Conservation (phyloP, 2,888 invertebrate species). For the Hypomecis punctinalis region DNA sequence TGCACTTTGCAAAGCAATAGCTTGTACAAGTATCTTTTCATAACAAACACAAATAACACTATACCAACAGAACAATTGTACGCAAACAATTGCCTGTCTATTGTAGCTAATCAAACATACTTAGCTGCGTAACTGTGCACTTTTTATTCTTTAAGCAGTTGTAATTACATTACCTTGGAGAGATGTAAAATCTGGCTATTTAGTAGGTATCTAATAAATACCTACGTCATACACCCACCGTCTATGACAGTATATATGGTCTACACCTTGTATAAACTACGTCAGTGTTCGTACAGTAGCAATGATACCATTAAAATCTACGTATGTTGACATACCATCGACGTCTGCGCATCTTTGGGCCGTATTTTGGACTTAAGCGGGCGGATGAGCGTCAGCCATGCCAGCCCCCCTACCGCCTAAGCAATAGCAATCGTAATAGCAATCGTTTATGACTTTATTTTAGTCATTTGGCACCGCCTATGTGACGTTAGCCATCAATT, state of each 20-base stretch:
- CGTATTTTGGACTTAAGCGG: neutral
- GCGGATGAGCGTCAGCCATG: neutral
- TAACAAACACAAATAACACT: neutral
- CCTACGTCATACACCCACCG: slow-evolving; percentile 5
- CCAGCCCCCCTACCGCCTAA: too few relatives aligned
- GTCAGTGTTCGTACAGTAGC: slow-evolving; percentile 11
- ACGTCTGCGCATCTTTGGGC: slow-evolving; percentile 7
- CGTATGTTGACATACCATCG: slow-evolving; percentile 11
- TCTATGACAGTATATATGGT: too few relatives aligned
- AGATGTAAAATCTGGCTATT: neutral
- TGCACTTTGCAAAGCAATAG: neutral
- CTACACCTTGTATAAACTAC: neutral
- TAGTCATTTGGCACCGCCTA: too few relatives aligned
- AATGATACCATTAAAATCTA: neutral
- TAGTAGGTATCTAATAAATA: neutral
- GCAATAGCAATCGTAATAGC: too few relatives aligned
- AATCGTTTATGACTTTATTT: too few relatives aligned
- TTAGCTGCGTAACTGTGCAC: neutral
- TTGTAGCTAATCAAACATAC: too few relatives aligned
- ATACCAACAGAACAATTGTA: neutral
- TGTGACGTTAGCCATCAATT: too few relatives aligned
- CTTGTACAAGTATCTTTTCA: neutral
- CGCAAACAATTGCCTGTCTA: neutral
- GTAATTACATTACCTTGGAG: neutral
- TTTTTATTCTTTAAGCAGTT: slow-evolving; percentile 5